Base-by-base conservation (phyloP, 2,113 vertebrate species). In the Hemiscyllium ocellatum region DNA sequence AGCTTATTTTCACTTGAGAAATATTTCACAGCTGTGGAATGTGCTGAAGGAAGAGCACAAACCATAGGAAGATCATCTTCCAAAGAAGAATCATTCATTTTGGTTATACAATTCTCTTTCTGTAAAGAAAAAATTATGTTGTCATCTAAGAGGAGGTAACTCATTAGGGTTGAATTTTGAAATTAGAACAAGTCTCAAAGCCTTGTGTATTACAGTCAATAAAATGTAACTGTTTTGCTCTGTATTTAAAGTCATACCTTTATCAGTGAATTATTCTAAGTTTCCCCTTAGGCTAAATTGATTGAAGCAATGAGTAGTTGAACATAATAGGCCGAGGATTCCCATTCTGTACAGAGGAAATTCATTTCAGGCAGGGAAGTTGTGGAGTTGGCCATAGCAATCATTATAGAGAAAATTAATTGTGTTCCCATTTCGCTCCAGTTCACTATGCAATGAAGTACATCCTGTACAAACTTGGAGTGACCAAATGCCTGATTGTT, bases 1-100 rank as follows among this genome's bases (percentile, higher is more conserved):
- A 90, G 52, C 13, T 90, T 61, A n/a, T 90, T 90, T 61, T 90
- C 87, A n/a, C 29, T 90, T 90, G 52, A 89, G 15, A 89, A 89
- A 89, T 56, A 56, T 61, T 26, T 90, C 87, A 17, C 50, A 90
- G 87, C 50, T 56, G 52, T 61, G 26, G 87, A 61, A 90, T 65
- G 87, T 33, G 33, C 87, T 33, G 80, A 83, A 83, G 42, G 37
- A 37, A 83, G 80, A 83, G 37, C 37, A 83, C 13, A 33, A 90
- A 61, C 87, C 87, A 90, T 33, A 5, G 15, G 8, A 90, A 61
- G 29, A 90, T 90, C 87, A 90, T 33, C 87, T 90, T 90, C 52
- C 87, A 61, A 33, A n/a, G 87, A 61, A 90, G 52, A 17, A 56
- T 90, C 52, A 90, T 33, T 29, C 17, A 90, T 29, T 61, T 65